These are phyloP conservation scores for Fragum whitleyi DNA, from an alignment of 2,888 invertebrate genomes.

Conservation along the genomic window DNA sequence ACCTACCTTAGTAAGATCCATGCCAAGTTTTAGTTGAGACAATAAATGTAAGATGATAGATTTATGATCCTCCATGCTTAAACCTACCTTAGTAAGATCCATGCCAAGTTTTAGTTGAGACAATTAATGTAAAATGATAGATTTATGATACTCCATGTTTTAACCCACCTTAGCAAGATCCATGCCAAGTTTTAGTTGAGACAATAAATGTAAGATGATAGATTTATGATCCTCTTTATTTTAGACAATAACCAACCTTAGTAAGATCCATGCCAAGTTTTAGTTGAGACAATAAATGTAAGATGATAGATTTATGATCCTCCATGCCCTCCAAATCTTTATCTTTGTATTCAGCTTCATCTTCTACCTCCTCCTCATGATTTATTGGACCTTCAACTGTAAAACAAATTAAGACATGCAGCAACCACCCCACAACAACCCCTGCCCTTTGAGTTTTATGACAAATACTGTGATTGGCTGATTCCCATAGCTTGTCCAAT, in stretches of 20 bases:
- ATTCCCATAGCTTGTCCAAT: neutral
- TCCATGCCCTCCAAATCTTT: slow-evolving; percentile 84
- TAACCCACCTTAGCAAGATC: slow-evolving; percentile 86
- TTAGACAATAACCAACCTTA: slow-evolving; percentile 79
- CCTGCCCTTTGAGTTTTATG: too few species aligned
- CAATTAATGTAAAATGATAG: slow-evolving; percentile 80
- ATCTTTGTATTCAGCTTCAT: slow-evolving; percentile 79
- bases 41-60: slow-evolving; percentile 86
- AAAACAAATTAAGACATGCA: neutral
- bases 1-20: slow-evolving; percentile 79
- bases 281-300: slow-evolving; percentile 86
- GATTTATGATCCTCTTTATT: slow-evolving; percentile 85
- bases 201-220: slow-evolving; percentile 86
- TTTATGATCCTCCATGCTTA: slow-evolving; percentile 78
- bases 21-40: slow-evolving; percentile 86
- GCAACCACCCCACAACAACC: too few species aligned
- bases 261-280: slow-evolving; percentile 87
- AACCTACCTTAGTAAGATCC: slow-evolving; percentile 80
- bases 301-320: slow-evolving; percentile 85
- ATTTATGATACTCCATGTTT: neutral
- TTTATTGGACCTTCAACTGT: slow-evolving; percentile 68
- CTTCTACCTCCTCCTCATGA: slow-evolving; percentile 83
- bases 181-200: slow-evolving; percentile 87
- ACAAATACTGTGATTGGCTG: too few species aligned
- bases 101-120: slow-evolving; percentile 87